Evolutionary conservation across 2,797 vertebrate genomes (phyloP).

Genomic region (Chelon labrosus): DNA sequence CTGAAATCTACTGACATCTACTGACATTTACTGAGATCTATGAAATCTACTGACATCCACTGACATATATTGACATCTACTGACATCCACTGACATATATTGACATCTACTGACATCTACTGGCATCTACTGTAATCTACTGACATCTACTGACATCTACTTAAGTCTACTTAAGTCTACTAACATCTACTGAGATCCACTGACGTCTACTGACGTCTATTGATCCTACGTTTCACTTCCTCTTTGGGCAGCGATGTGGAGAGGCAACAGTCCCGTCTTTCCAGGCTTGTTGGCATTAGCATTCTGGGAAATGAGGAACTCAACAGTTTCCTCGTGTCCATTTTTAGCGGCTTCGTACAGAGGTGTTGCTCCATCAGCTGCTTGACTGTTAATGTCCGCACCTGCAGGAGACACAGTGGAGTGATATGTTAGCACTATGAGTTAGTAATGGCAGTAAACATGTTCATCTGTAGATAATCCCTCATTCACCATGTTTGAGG

Average conservation of each 20-base stretch:
- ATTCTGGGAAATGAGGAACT: conserved; percentile 90
- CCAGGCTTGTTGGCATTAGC: conserved; percentile 93
- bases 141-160: no score
- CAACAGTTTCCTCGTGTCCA: conserved; percentile 85
- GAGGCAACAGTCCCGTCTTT: conserved; percentile 89
- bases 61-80: no score
- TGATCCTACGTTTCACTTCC: conserved; percentile 86
- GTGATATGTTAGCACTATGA: not conserved
- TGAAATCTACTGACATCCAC: no score
- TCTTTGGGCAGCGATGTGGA: conserved; percentile 91
- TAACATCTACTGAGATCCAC: no score
- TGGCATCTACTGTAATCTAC: no score
- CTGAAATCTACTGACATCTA: no score
- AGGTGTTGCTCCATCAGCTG: conserved; percentile 90
- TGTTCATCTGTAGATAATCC: not conserved
- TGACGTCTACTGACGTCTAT: no score
- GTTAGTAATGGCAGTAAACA: not conserved
- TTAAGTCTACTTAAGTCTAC: no score
- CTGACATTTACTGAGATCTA: no score
- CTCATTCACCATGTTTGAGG: conserved; percentile 84
- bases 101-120: no score
- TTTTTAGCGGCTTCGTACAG: conserved; percentile 96
- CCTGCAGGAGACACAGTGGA: conserved; percentile 76
- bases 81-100: no score
- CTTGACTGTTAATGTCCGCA: conserved; percentile 93